phyloP scores from a whole-genome alignment of 2,113 vertebrate genomes.

The Mormyrus lacerda region DNA sequence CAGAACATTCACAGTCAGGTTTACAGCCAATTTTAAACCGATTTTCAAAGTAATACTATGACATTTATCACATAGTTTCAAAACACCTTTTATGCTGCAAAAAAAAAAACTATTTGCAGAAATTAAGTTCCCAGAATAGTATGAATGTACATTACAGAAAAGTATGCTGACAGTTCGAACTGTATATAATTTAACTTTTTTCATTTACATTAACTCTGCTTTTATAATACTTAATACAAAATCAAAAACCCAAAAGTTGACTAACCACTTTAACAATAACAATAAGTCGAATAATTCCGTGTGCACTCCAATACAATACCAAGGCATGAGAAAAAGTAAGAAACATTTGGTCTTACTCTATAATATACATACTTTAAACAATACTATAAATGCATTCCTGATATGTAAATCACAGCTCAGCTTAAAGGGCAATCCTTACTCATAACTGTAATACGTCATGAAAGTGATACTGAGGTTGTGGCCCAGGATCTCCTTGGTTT shows the following conservation, averaged over 20 bases:
- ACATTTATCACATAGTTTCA: constrained; percentile 61
- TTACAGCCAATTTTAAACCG: constrained; percentile 78
- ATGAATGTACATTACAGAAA: constrained; percentile 54
- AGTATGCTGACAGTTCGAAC: constrained; percentile 55
- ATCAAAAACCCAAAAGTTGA: constrained; percentile 52
- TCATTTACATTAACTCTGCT: constrained; percentile 53
- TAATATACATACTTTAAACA: constrained; percentile 5
- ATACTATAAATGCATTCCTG: neutral
- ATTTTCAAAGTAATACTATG: constrained; percentile 76
- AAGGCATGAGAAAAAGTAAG: constrained; percentile 24
- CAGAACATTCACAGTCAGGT: constrained; percentile 72
- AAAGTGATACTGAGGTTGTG: neutral
- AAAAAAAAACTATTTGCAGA: constrained; percentile 70
- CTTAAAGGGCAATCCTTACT: neutral
- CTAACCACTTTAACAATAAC: constrained; percentile 11
- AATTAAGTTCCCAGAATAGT: constrained; percentile 56
- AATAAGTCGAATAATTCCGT: constrained; percentile 49
- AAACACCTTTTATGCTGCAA: constrained; percentile 60
- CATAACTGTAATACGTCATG: neutral
- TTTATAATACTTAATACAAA: constrained; percentile 54
- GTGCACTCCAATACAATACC: constrained; percentile 44
- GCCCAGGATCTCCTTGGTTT: neutral
- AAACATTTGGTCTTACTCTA: constrained; percentile 10
- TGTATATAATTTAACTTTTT: constrained; percentile 50
- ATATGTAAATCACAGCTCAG: neutral